Conservation (phyloP, 2,888 invertebrate genomes). For the Lycaena phlaeas region DNA sequence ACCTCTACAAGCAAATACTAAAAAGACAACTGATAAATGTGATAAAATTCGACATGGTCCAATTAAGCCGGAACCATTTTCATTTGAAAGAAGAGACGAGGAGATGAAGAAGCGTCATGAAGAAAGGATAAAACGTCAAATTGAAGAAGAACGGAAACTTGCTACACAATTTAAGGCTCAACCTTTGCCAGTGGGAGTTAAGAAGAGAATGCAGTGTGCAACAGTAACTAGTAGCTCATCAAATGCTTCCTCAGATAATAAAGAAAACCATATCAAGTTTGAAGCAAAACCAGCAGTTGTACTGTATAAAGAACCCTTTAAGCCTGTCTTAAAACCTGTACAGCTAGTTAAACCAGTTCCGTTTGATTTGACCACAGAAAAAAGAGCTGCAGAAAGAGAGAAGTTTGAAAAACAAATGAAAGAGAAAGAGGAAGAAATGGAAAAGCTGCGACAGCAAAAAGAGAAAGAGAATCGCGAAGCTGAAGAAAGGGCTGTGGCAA, state of each 20-base stretch:
- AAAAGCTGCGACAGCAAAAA: slow-evolving; percentile 42
- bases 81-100: slow-evolving; percentile 79
- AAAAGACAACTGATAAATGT: slow-evolving; percentile 21
- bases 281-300: slow-evolving; percentile 77
- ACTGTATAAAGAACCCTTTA: slow-evolving; percentile 76
- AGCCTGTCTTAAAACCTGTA: slow-evolving; percentile 65
- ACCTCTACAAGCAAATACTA: slow-evolving; percentile 10
- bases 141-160: slow-evolving; percentile 74
- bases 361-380: slow-evolving; percentile 77
- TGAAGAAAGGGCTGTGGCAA: slow-evolving; percentile 65
- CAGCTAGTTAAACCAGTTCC: slow-evolving; percentile 57
- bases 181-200: slow-evolving; percentile 73
- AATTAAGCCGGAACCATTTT: slow-evolving; percentile 72
- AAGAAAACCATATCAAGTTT: slow-evolving; percentile 65
- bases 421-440: slow-evolving; percentile 65
- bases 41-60: slow-evolving; percentile 38
- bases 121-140: slow-evolving; percentile 70
- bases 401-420: slow-evolving; percentile 73
- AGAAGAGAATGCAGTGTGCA: slow-evolving; percentile 46
- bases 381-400: slow-evolving; percentile 74
- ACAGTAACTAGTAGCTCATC: slow-evolving; percentile 35
- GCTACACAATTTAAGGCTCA: slow-evolving; percentile 79
- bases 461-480: slow-evolving; percentile 45
- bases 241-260: slow-evolving; percentile 50
- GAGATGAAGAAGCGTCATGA: slow-evolving; percentile 71